phyloP scores from a whole-genome alignment of 1,140 invertebrate species.

The Zaprionus gabonicus region DNA sequence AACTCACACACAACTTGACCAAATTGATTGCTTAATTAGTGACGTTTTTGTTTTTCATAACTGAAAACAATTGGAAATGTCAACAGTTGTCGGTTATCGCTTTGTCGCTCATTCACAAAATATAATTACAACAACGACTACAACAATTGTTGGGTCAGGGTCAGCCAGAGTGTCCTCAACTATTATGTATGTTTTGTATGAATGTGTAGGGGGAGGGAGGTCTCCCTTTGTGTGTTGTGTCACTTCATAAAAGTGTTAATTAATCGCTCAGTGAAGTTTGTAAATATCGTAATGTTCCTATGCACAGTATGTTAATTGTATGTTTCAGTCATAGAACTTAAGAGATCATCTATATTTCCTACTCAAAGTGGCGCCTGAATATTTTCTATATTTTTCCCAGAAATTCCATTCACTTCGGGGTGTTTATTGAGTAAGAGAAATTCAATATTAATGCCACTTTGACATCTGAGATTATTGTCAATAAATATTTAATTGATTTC shows the following conservation, averaged over 20 bases:
- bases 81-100: slow-evolving; percentile 68
- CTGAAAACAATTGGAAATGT: slow-evolving; percentile 69
- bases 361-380: neutral
- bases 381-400: neutral
- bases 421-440: slow-evolving; percentile 29
- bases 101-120: slow-evolving; percentile 36
- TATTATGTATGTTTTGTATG: too few relatives aligned
- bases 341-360: neutral
- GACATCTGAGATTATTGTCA: slow-evolving; percentile 37
- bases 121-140: slow-evolving; percentile 57
- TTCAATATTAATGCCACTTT: slow-evolving; percentile 45
- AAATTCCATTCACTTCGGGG: neutral
- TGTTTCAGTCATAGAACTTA: neutral
- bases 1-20: slow-evolving; percentile 11
- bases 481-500: slow-evolving; percentile 75
- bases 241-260: slow-evolving; percentile 71
- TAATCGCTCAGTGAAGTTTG: slow-evolving; percentile 60
- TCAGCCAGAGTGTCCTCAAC: slow-evolving; percentile 29
- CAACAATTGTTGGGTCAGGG: slow-evolving; percentile 43
- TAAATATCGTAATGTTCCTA: neutral
- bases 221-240: slow-evolving; percentile 24
- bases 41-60: slow-evolving; percentile 59
- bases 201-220: too few relatives aligned
- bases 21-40: slow-evolving; percentile 68
- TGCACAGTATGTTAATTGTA: slow-evolving; percentile 1